Evolutionary conservation across 2,888 invertebrate species (phyloP).

Genomic region (Galerucella nymphaeae): DNA sequence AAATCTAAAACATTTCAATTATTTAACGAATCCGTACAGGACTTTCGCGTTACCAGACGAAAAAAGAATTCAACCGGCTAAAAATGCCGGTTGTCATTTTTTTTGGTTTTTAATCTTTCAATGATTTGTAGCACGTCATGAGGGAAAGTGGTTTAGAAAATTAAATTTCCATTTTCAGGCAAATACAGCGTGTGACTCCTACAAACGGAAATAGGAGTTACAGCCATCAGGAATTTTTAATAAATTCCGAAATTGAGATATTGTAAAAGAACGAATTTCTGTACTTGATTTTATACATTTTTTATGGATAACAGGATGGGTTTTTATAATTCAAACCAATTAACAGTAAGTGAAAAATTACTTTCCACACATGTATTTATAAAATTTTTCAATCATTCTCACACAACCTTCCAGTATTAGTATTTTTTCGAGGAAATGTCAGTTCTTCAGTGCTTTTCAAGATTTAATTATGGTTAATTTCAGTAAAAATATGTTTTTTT

Average conservation of each 20-base stretch:
- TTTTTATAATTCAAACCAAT: background rate
- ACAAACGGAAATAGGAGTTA: constrained; percentile 22
- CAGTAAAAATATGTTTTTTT: no score
- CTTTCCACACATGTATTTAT: background rate
- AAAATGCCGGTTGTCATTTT: constrained; percentile 6
- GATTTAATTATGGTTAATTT: no score
- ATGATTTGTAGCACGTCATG: constrained; percentile 8
- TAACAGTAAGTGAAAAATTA: background rate
- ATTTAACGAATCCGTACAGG: no score
- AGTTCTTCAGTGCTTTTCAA: no score
- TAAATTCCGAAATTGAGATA: constrained; percentile 4
- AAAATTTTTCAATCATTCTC: no score
- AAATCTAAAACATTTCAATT: no score
- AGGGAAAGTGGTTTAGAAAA: constrained; percentile 9
- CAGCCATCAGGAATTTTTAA: constrained; percentile 26
- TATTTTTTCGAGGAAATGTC: no score
- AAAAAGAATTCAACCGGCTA: background rate
- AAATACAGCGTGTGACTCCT: background rate
- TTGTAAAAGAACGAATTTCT: background rate
- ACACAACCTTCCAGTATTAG: no score
- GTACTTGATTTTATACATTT: constrained; percentile 4
- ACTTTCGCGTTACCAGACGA: background rate
- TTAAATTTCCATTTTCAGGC: constrained; percentile 16
- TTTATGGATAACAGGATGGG: background rate
- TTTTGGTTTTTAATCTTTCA: background rate